Conservation (phyloP, 2,113 vertebrate genomes). For the Leptobrachium ailaonicum region DNA sequence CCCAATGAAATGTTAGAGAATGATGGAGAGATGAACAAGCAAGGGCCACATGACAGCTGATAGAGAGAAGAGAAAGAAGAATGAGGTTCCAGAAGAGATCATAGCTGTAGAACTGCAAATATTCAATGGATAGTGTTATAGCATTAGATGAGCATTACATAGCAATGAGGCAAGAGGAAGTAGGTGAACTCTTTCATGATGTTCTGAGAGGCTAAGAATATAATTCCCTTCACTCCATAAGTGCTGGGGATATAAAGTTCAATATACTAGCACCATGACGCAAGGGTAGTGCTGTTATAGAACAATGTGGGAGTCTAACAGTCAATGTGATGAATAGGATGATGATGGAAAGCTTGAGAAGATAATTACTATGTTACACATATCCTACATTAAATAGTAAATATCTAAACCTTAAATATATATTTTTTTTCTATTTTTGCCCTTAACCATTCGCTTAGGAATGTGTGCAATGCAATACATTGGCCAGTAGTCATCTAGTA, state of each 20-base stretch:
- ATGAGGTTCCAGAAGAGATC: background rate
- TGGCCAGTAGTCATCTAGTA: too few relatives aligned
- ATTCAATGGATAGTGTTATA: background rate
- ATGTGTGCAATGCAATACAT: too few relatives aligned
- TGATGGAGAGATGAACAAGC: constrained; percentile 82
- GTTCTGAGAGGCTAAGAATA: background rate
- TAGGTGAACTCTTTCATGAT: too few relatives aligned
- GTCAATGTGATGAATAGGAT: background rate
- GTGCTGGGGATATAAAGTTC: background rate
- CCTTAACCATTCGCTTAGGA: too few relatives aligned
- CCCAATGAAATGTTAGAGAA: constrained; percentile 88
- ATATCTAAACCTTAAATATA: too few relatives aligned
- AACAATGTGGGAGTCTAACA: background rate
- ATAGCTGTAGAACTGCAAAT: background rate
- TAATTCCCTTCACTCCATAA: background rate
- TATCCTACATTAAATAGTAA: too few relatives aligned
- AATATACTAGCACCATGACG: background rate
- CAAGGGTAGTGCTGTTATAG: background rate
- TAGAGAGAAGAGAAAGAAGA: constrained; percentile 63
- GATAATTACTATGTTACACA: too few relatives aligned
- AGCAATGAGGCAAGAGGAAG: too few relatives aligned
- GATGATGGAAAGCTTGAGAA: background rate
- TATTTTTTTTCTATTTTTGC: too few relatives aligned
- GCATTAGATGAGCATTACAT: background rate
- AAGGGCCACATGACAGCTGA: constrained; percentile 80